Percentiles rank a stretch among this genome's conserved stretches.
Evolutionary conservation across 2,797 vertebrate species (phyloP).

Genomic region (Pelodytes ibericus): DNA sequence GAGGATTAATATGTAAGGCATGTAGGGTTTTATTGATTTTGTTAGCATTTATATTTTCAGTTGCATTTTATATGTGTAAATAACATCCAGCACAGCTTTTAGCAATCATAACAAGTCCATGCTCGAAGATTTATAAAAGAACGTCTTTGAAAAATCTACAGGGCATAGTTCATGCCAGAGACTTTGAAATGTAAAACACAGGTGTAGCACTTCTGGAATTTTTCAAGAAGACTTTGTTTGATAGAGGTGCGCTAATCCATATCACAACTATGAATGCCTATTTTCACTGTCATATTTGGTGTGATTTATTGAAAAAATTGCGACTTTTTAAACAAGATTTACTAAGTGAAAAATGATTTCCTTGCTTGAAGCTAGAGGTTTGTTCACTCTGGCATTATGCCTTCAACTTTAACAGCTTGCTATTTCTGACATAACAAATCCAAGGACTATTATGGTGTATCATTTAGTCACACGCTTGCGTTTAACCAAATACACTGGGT

Average conservation of each 20-base stretch:
- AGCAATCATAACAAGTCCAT: conserved; percentile 73
- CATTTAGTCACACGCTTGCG: not conserved
- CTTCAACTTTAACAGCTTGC: not conserved
- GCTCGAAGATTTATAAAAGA: conserved; percentile 65
- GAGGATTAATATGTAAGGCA: no score
- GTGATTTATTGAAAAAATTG: conserved; percentile 4
- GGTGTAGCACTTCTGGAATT: conserved; percentile 46
- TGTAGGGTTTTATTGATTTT: no score
- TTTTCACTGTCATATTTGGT: conserved; percentile 15
- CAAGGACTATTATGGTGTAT: not conserved
- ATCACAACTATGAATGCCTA: conserved; percentile 31
- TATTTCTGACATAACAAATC: not conserved
- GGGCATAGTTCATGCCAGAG: conserved; percentile 63
- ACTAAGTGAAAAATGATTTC: conserved; percentile 10
- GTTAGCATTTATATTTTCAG: not conserved
- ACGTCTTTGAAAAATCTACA: conserved; percentile 60
- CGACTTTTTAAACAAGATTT: conserved; percentile 24
- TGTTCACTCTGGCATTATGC: not conserved
- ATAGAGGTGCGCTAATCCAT: conserved; percentile 33
- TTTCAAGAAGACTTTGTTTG: conserved; percentile 24
- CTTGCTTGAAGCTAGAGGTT: not conserved
- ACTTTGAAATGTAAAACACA: conserved; percentile 56
- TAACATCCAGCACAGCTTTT: conserved; percentile 60
- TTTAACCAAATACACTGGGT: not conserved
- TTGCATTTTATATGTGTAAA: conserved; percentile 19